These are phyloP conservation scores for Luscinia luscinia DNA, from an alignment of 2,797 vertebrate genomes.

Conservation along the genomic window DNA sequence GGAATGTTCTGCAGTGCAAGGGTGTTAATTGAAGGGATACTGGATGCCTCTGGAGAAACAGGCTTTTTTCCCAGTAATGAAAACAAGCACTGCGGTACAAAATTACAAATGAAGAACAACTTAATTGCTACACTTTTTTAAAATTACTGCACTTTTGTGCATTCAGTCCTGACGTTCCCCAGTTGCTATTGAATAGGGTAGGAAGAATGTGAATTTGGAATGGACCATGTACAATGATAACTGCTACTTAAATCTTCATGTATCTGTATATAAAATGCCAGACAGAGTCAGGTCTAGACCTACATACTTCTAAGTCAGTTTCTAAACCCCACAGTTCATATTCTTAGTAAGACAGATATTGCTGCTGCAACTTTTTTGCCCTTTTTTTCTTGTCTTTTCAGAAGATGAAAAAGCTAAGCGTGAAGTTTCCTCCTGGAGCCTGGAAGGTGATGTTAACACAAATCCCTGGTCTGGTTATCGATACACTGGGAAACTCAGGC, in stretches of 20 bases:
- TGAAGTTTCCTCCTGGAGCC: slow-evolving; percentile 85
- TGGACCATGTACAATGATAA: neutral
- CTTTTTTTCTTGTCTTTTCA: slow-evolving; percentile 51
- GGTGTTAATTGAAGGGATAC: neutral
- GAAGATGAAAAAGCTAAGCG: slow-evolving; percentile 92
- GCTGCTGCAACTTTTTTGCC: neutral
- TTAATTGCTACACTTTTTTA: neutral
- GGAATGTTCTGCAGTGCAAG: neutral
- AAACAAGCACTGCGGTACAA: neutral
- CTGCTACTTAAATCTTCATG: neutral
- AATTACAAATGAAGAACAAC: neutral
- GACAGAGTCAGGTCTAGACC: neutral
- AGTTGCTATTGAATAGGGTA: neutral
- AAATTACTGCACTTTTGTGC: neutral
- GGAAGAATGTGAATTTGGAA: neutral
- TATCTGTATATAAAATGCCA: neutral
- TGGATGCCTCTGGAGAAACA: neutral
- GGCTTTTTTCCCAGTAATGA: neutral
- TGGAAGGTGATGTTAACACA: slow-evolving; percentile 92
- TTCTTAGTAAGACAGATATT: neutral
- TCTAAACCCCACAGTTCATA: neutral
- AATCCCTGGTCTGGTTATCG: slow-evolving; percentile 98
- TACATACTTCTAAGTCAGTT: fast-evolving
- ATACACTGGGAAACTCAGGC: slow-evolving; percentile 93
- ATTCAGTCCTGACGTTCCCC: neutral